A percentile compares a stretch with the other conserved stretches of the same genome.
Conservation (phyloP, 2,797 vertebrate species). For the Pipistrellus pipistrellus region DNA sequence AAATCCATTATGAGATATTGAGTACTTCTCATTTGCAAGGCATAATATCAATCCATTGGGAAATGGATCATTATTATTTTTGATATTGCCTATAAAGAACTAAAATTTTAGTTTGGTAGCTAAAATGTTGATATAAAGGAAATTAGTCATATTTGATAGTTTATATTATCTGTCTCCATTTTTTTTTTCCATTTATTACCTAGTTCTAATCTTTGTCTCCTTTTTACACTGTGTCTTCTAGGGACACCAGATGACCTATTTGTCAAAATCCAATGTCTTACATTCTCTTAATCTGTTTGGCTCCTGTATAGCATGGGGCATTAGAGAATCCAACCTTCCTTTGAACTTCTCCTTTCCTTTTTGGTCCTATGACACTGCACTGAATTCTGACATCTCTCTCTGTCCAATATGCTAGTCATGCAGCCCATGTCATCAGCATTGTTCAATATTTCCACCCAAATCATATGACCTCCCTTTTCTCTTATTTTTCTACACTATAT, state of each 20-base stretch:
- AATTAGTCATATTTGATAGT: not conserved
- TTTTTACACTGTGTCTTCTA: not conserved
- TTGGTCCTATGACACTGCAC: not conserved
- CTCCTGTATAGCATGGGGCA: not conserved
- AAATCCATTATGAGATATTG: not conserved
- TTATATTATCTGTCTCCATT: not conserved
- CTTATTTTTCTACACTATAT: not conserved
- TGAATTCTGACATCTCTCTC: not conserved
- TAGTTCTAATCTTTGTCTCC: not conserved
- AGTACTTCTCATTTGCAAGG: not conserved
- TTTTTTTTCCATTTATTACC: not conserved
- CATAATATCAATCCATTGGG: not conserved
- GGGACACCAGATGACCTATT: not conserved
- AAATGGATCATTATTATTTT: not conserved
- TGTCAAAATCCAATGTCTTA: not conserved
- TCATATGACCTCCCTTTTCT: accelerated
- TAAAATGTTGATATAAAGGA: not conserved
- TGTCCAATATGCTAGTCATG: not conserved
- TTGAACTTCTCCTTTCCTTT: not conserved
- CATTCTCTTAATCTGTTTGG: not conserved
- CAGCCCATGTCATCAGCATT: too few relatives aligned
- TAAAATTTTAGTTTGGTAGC: not conserved
- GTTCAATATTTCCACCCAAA: not conserved
- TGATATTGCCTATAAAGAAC: not conserved
- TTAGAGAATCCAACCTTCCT: not conserved